Conservation (phyloP, 2,113 vertebrate species). For the Panurus biarmicus region DNA sequence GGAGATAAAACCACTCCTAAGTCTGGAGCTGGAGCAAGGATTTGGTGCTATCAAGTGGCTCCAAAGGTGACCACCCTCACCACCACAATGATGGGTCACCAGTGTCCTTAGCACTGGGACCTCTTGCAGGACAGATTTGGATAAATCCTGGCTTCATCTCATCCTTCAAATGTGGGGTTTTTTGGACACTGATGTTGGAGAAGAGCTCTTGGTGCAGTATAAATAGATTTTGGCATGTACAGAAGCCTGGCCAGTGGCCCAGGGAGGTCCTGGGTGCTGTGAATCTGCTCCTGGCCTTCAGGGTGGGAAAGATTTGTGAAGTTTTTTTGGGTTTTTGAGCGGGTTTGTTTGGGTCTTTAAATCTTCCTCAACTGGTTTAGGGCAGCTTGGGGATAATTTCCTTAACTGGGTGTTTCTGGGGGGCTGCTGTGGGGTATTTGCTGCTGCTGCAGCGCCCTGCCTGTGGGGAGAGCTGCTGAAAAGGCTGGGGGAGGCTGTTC, state of each 20-base stretch:
- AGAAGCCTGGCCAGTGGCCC: background rate
- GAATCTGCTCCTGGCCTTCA: background rate
- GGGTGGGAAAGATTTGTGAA: accelerated
- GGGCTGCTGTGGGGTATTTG: background rate
- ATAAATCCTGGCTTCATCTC: background rate
- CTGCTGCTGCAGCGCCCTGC: background rate
- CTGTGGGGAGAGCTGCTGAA: background rate
- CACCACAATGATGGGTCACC: background rate
- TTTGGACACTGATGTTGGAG: background rate
- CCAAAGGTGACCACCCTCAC: background rate
- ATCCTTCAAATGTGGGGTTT: background rate
- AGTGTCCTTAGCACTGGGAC: background rate
- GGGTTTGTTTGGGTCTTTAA: background rate
- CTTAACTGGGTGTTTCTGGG: background rate
- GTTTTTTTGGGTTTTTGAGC: background rate
- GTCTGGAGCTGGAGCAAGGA: background rate
- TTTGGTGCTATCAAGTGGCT: background rate
- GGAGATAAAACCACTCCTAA: background rate
- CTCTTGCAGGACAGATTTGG: background rate
- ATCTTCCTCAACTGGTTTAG: background rate
- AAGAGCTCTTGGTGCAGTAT: background rate
- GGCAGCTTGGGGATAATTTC: background rate
- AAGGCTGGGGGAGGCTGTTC: background rate
- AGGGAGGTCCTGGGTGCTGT: background rate
- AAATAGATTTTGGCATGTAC: background rate